A percentile compares a stretch with the other conserved stretches of the same genome.
phyloP scores from a whole-genome alignment of 2,888 invertebrate species.

The Caenorhabditis doughertyi region DNA sequence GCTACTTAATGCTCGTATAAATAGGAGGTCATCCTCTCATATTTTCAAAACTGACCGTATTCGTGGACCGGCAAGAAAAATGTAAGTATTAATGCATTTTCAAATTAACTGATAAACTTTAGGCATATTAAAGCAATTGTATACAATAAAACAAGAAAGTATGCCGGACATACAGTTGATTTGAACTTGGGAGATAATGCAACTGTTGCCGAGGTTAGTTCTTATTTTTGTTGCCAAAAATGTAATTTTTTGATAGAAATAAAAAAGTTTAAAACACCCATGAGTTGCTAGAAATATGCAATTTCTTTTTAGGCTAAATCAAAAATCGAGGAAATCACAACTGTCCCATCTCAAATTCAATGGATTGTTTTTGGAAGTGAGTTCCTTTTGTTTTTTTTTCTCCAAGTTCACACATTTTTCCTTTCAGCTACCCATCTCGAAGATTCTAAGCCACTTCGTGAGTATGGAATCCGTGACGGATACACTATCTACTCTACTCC shows the following conservation, averaged over 20 bases:
- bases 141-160: slow-evolving; percentile 75
- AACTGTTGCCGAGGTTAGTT: slow-evolving; percentile 64
- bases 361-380: slow-evolving; percentile 74
- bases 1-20: slow-evolving; percentile 42
- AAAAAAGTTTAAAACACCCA: neutral
- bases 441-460: slow-evolving; percentile 60
- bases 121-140: slow-evolving; percentile 74
- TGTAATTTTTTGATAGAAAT: neutral
- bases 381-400: neutral
- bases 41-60: neutral
- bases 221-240: too few relatives aligned
- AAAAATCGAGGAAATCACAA: slow-evolving; percentile 66
- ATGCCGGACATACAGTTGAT: slow-evolving; percentile 73
- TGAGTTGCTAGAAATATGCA: neutral
- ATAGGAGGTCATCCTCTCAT: slow-evolving; percentile 1
- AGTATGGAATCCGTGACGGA: slow-evolving; percentile 70
- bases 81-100: slow-evolving; percentile 44
- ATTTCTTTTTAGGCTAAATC: slow-evolving; percentile 63
- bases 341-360: slow-evolving; percentile 67
- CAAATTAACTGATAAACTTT: slow-evolving; percentile 5
- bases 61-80: slow-evolving; percentile 2
- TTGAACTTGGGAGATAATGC: slow-evolving; percentile 64
- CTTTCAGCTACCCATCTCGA: slow-evolving; percentile 67
- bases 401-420: neutral
- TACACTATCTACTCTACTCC: slow-evolving; percentile 75